These are phyloP conservation scores for Allolobophora icterica DNA, from an alignment of 2,888 invertebrate species.

Conservation along the genomic window DNA sequence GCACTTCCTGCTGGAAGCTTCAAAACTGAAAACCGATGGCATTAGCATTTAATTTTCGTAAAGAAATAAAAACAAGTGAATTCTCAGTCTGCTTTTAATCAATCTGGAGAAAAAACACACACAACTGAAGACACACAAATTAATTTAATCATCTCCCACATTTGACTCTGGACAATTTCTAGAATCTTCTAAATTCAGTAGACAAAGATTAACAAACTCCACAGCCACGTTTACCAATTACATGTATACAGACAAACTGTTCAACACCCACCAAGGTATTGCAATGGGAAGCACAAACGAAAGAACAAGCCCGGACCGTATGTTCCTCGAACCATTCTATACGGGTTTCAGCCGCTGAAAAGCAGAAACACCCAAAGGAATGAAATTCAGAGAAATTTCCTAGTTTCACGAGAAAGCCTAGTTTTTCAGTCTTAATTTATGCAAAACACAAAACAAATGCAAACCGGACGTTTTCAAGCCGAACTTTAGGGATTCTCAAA, in stretches of 20 bases:
- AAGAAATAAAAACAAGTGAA: background rate
- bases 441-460: background rate
- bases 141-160: background rate
- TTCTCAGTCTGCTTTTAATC: background rate
- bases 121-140: background rate
- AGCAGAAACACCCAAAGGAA: background rate
- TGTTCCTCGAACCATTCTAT: background rate
- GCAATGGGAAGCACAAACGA: background rate
- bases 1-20: too few species aligned
- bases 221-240: background rate
- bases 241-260: background rate
- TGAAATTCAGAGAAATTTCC: background rate
- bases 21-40: too few species aligned
- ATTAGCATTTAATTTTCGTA: background rate
- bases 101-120: background rate
- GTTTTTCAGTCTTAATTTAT: background rate
- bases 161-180: background rate
- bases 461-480: background rate
- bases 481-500: background rate
- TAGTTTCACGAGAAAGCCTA: background rate
- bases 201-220: background rate
- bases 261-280: background rate
- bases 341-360: background rate
- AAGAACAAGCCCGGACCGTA: background rate
- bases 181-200: too few species aligned